A percentile compares a stretch with the other conserved stretches of the same genome.
These are phyloP conservation scores for Saturnia pavonia DNA, from an alignment of 2,888 invertebrate genomes.

Conservation along the genomic window DNA sequence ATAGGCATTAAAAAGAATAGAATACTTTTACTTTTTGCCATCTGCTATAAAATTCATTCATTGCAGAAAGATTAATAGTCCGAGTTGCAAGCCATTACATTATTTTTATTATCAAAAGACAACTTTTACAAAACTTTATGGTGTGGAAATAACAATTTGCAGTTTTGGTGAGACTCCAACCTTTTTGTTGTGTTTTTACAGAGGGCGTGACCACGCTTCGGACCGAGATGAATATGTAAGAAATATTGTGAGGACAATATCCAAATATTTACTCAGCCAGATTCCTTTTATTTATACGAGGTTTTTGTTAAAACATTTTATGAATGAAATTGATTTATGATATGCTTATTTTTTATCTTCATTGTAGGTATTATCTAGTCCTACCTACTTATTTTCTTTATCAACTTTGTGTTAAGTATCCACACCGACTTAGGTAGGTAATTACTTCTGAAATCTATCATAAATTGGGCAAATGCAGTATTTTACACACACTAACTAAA, in stretches of 20 bases:
- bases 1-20: neutral
- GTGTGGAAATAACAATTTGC: slow-evolving; percentile 79
- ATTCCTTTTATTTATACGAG: slow-evolving; percentile 29
- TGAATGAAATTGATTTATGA: slow-evolving; percentile 15
- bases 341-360: neutral
- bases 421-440: no score
- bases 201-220: slow-evolving; percentile 74
- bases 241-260: slow-evolving; percentile 71
- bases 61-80: slow-evolving; percentile 72
- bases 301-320: neutral
- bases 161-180: slow-evolving; percentile 56
- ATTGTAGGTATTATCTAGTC: neutral
- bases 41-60: slow-evolving; percentile 58
- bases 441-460: no score
- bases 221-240: slow-evolving; percentile 43
- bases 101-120: slow-evolving; percentile 47
- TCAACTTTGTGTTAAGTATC: no score
- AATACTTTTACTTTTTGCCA: slow-evolving; percentile 43
- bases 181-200: slow-evolving; percentile 52
- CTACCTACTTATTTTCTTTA: neutral
- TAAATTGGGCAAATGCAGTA: no score
- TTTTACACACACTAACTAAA: no score
- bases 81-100: slow-evolving; percentile 46
- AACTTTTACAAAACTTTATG: slow-evolving; percentile 73
- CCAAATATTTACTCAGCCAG: slow-evolving; percentile 77